A percentile compares a stretch with the other conserved stretches of the same genome.
phyloP scores from a whole-genome alignment of 2,888 invertebrate species.

The Aphodius granarius region DNA sequence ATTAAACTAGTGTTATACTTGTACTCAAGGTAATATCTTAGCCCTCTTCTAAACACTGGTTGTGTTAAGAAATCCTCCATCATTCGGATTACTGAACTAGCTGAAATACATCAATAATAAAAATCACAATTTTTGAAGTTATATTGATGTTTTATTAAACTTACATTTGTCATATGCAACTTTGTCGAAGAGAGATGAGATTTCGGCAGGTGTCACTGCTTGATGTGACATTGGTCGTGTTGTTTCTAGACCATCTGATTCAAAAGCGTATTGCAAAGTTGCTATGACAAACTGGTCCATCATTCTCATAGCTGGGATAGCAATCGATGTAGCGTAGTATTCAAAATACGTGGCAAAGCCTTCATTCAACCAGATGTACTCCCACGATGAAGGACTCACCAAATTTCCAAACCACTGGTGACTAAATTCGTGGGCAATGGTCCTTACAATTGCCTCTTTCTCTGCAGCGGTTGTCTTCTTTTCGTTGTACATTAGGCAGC shows the following conservation, averaged over 20 bases:
- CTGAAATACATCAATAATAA: slow-evolving; percentile 60
- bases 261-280: slow-evolving; percentile 58
- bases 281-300: slow-evolving; percentile 53
- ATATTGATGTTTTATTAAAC: slow-evolving; percentile 37
- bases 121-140: slow-evolving; percentile 57
- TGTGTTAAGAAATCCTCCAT: slow-evolving; percentile 21
- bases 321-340: slow-evolving; percentile 63
- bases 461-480: slow-evolving; percentile 3
- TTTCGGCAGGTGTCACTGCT: slow-evolving; percentile 60
- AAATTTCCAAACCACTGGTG: slow-evolving; percentile 85
- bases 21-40: slow-evolving; percentile 12
- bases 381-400: slow-evolving; percentile 76
- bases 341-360: slow-evolving; percentile 76
- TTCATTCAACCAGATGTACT: slow-evolving; percentile 73
- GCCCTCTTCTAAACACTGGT: slow-evolving; percentile 13
- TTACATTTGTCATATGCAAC: slow-evolving; percentile 67
- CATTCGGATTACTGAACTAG: slow-evolving; percentile 24
- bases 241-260: slow-evolving; percentile 57
- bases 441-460: slow-evolving; percentile 56
- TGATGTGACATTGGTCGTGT: slow-evolving; percentile 58
- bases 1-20: background rate
- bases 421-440: slow-evolving; percentile 74
- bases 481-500: slow-evolving; percentile 14
- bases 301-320: slow-evolving; percentile 53
- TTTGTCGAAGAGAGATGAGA: slow-evolving; percentile 64